Conservation (phyloP, 2,888 invertebrate species). For the Neoaliturus tenellus region DNA sequence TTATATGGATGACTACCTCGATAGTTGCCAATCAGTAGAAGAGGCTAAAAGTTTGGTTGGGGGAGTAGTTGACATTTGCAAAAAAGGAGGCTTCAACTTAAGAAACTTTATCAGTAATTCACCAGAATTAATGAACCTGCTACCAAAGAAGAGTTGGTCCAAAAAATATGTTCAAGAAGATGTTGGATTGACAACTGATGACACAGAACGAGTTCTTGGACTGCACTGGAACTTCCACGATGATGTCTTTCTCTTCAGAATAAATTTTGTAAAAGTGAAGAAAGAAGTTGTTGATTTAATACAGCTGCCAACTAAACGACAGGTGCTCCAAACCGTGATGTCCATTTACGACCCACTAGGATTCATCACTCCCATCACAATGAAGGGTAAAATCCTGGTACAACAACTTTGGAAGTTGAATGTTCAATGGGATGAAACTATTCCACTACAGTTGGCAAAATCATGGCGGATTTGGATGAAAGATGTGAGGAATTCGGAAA, state of each 20-base stretch:
- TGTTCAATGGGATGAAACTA: not conserved
- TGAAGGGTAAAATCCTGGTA: constrained; percentile 13
- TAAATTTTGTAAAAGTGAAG: not conserved
- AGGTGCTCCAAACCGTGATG: not conserved
- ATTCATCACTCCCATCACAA: not conserved
- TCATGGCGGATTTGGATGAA: not conserved
- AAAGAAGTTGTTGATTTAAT: not conserved
- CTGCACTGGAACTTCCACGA: not conserved
- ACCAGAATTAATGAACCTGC: too few species aligned
- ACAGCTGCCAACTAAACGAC: not conserved
- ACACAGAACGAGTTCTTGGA: constrained; percentile 14
- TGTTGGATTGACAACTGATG: not conserved
- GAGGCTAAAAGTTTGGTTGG: too few species aligned
- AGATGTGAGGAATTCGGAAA: constrained; percentile 1
- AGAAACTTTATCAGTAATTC: too few species aligned
- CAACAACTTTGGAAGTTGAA: not conserved
- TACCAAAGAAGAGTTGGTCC: too few species aligned
- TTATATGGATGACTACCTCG: too few species aligned
- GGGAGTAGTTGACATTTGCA: too few species aligned
- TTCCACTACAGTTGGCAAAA: not conserved
- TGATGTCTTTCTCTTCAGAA: not conserved
- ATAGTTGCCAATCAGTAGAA: too few species aligned
- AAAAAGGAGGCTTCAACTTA: too few species aligned
- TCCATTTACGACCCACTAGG: constrained; percentile 4
- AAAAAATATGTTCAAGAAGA: too few species aligned